Conservation (phyloP, 2,888 invertebrate species). For the Caenorhabditis afra region DNA sequence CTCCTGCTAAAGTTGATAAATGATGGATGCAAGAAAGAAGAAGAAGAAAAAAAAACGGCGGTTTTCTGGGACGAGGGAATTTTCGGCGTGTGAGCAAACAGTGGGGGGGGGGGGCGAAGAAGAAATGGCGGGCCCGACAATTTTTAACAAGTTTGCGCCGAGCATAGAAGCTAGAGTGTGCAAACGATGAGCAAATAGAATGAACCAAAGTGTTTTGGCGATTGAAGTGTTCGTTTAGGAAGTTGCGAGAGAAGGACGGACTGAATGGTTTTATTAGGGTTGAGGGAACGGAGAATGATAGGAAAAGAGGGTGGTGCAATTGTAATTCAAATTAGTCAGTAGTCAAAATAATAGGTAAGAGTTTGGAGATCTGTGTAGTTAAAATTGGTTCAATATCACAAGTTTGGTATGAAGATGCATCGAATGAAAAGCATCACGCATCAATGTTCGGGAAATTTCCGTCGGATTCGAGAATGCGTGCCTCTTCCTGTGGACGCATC, state of each 20-base stretch:
- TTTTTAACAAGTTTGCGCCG: slow-evolving; percentile 37
- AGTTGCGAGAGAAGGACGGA: background rate
- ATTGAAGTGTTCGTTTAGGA: slow-evolving; percentile 14
- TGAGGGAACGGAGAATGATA: background rate
- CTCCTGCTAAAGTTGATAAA: too few relatives aligned
- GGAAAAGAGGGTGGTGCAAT: background rate
- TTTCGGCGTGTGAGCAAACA: background rate
- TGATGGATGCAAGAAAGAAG: too few relatives aligned
- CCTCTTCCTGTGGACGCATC: slow-evolving; percentile 62
- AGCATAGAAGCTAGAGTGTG: background rate
- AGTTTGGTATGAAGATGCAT: too few relatives aligned
- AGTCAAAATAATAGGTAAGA: background rate
- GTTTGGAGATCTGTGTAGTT: background rate
- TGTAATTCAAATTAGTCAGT: too few relatives aligned
- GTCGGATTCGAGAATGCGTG: slow-evolving; percentile 48
- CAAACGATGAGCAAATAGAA: slow-evolving; percentile 37
- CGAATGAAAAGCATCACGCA: slow-evolving; percentile 17
- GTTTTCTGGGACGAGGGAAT: too few relatives aligned
- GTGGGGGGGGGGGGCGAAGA: too few relatives aligned
- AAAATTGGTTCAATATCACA: slow-evolving; percentile 28
- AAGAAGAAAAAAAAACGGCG: too few relatives aligned
- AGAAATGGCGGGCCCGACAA: slow-evolving; percentile 10
- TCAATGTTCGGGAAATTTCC: slow-evolving; percentile 51
- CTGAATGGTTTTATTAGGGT: too few relatives aligned
- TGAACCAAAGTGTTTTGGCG: slow-evolving; percentile 12